Conservation (phyloP, 1,140 invertebrate species). For the Pogonus chalceus region DNA sequence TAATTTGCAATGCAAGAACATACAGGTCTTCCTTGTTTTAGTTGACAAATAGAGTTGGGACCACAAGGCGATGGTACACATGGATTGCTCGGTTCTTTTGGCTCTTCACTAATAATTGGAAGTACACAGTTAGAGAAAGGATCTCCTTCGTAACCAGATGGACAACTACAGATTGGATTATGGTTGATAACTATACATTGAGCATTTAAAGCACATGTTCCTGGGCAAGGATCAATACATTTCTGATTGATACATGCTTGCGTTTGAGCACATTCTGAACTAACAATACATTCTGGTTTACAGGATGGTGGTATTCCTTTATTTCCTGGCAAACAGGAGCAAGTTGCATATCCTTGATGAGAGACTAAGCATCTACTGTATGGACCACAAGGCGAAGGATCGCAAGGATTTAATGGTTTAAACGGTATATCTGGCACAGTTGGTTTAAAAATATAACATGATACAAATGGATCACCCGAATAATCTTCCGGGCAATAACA, state of each 20-base stretch:
- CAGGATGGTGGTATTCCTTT: conserved; percentile 69
- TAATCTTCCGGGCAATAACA: conserved; percentile 63
- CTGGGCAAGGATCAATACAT: conserved; percentile 67
- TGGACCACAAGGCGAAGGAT: conserved; percentile 69
- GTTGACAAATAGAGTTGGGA: conserved; percentile 73
- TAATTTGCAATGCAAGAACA: conserved; percentile 69
- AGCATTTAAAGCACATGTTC: conserved; percentile 64
- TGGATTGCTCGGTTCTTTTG: conserved; percentile 46
- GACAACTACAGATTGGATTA: conserved; percentile 72
- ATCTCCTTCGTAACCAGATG: conserved; percentile 63
- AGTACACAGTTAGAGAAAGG: conserved; percentile 63
- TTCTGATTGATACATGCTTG: conserved; percentile 68
- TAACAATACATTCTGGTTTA: conserved; percentile 69
- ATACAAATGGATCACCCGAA: conserved; percentile 68
- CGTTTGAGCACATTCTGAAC: conserved; percentile 65
- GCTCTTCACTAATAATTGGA: conserved; percentile 35
- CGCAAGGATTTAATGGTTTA: conserved; percentile 44
- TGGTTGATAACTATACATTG: conserved; percentile 68
- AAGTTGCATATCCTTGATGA: conserved; percentile 58
- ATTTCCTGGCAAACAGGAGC: conserved; percentile 69
- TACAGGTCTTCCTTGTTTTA: conserved; percentile 63
- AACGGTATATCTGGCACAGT: conserved; percentile 29
- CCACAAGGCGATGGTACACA: conserved; percentile 76
- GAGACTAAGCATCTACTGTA: conserved; percentile 66
- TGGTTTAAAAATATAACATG: conserved; percentile 49